Base-by-base conservation (phyloP, 2,797 vertebrate species). In the Manis pentadactyla region DNA sequence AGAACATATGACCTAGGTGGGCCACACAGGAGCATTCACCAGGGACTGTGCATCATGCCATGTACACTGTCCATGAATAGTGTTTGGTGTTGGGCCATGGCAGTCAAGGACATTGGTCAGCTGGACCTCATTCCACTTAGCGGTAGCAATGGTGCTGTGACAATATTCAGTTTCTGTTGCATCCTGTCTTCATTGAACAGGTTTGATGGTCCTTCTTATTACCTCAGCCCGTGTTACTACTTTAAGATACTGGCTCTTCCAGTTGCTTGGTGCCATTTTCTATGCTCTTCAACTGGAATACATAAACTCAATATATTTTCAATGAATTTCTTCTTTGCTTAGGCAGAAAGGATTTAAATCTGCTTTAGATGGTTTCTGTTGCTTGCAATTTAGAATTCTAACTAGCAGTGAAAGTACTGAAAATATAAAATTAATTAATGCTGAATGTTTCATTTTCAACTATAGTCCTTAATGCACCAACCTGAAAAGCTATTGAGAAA, bases 381-480 rank as follows among this genome's bases (percentile, higher is more conserved):
- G 55, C 31, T 89, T 84, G 23, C 11, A 73, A 66, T n/a, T 85
- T 59, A 51, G 12, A 53, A 81, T 8, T 93, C 21, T 59, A 71
- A 46, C 7, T 7, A 53, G 12, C 61, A 39, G 8, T 51, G 64
- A 75, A 61, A 46, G 6, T 53, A 21, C 25, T 90, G 42, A 53
- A 61, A 90, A 85, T 82, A 53, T 79, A 17, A 1, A 49, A 66
- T 42, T 79, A 27, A 79, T 37, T 64, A 64, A 51, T 29, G 21
- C 25, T 63, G 55, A 46, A 21, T 83, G 23, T 57, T 69, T 88
- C 14, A 55, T 59, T 96, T 91, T 57, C 66, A 78, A 64, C 51
- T 78, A 49, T 63, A 83, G 25, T 19, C 49, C 10, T 71, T 37
- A 78, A 64, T n/a, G 21, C 49, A 88, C 34, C 49, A 73, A 59